These are phyloP conservation scores for Acanthaster planci DNA, from an alignment of 35 echinoderm and acorn worm species.

Conservation along the genomic window DNA sequence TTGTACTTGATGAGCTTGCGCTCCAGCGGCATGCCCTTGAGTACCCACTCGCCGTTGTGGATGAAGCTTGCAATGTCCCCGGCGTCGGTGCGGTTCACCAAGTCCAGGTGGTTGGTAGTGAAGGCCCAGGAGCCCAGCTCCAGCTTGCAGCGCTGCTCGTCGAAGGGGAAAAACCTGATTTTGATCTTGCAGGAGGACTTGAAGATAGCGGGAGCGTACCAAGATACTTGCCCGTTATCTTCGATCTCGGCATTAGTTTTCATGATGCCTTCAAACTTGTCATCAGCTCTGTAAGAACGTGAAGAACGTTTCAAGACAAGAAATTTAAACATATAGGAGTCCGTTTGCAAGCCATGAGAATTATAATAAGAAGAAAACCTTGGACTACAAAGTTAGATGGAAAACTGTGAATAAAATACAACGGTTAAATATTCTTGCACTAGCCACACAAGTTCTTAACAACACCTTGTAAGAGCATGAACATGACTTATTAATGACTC, in stretches of 20 bases:
- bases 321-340: not conserved
- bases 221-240: conserved; percentile 57
- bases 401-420: too few species aligned
- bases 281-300: conserved; percentile 64
- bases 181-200: conserved; percentile 87
- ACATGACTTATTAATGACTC: too few species aligned
- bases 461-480: too few species aligned
- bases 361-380: not conserved
- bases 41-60: conserved; percentile 80
- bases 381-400: too few species aligned
- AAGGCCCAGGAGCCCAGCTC: conserved; percentile 93
- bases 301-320: conserved; percentile 6
- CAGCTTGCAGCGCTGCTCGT: conserved; percentile 71
- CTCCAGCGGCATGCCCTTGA: conserved; percentile 66
- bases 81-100: conserved; percentile 56
- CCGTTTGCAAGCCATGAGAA: not conserved
- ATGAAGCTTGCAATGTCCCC: conserved; percentile 79
- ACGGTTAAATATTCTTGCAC: too few species aligned
- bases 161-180: conserved; percentile 91
- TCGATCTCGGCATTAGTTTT: conserved; percentile 80
- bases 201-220: conserved; percentile 90
- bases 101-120: conserved; percentile 50
- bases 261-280: conserved; percentile 71
- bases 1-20: conserved; percentile 43
- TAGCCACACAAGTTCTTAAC: too few species aligned